A percentile compares a stretch with the other conserved stretches of the same genome.
Conservation (phyloP, 1,140 invertebrate species). For the roundworm (Caenorhabditis elegans) region DNA sequence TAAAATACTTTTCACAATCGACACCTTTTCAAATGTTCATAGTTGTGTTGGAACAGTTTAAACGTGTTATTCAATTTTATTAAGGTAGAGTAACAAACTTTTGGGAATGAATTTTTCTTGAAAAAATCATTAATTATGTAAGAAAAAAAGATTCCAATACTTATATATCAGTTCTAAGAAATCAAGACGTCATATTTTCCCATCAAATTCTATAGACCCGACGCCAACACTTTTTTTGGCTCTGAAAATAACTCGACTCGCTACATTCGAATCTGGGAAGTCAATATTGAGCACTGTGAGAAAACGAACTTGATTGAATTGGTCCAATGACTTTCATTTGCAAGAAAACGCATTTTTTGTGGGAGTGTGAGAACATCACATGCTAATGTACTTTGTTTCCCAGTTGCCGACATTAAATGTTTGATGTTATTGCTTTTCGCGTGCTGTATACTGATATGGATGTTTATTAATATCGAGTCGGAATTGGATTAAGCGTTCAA, state of each 20-base stretch:
- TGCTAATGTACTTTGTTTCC: background rate
- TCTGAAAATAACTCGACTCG: background rate
- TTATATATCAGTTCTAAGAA: background rate
- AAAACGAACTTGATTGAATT: background rate
- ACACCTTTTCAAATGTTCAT: too few relatives aligned
- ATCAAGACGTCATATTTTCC: background rate
- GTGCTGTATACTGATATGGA: background rate
- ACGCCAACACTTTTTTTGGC: background rate
- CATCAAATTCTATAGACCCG: background rate
- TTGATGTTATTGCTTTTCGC: background rate
- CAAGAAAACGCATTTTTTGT: background rate
- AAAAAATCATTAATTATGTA: too few relatives aligned
- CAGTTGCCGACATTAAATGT: background rate
- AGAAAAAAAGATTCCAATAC: too few relatives aligned
- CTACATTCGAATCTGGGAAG: background rate
- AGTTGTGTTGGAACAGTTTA: too few relatives aligned
- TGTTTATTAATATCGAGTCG: background rate
- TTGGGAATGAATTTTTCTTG: too few relatives aligned
- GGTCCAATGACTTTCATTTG: background rate
- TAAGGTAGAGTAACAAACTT: too few relatives aligned
- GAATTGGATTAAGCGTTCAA: constrained; percentile 16
- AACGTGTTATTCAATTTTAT: too few relatives aligned
- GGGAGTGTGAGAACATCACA: background rate
- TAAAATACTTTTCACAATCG: too few relatives aligned
- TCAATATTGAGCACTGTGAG: background rate